A percentile compares a stretch with the other conserved stretches of the same genome.
phyloP scores from a whole-genome alignment of 2,888 invertebrate species.

The Drosophila affinis region DNA sequence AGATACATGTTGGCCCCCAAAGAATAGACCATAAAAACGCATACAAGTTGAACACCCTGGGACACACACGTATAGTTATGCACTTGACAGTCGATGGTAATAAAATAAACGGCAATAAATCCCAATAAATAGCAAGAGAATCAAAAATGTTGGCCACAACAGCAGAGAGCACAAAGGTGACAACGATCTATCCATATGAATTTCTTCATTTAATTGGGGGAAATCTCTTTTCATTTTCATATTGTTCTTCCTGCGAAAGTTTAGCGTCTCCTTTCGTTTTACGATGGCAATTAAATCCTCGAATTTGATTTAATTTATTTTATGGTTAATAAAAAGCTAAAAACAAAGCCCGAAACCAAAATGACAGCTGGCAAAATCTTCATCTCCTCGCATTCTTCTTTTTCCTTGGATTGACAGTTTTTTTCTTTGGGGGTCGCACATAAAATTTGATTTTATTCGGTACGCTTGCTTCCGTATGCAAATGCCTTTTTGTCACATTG shows the following conservation, averaged over 20 bases:
- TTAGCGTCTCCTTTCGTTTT: slow-evolving; percentile 48
- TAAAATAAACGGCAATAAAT: slow-evolving; percentile 49
- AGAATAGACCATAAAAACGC: slow-evolving; percentile 46
- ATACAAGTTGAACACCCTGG: slow-evolving; percentile 9
- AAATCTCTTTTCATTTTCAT: slow-evolving; percentile 1
- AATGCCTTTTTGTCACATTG: slow-evolving; percentile 70
- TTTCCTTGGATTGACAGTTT: slow-evolving; percentile 14
- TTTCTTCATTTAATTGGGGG: slow-evolving; percentile 8
- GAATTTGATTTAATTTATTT: slow-evolving; percentile 78
- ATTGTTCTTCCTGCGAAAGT: slow-evolving; percentile 8
- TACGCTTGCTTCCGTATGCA: slow-evolving; percentile 58
- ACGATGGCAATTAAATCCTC: slow-evolving; percentile 73
- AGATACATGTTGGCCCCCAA: slow-evolving; percentile 6
- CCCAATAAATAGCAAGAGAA: slow-evolving; percentile 21
- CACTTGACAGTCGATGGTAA: slow-evolving; percentile 51
- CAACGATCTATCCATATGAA: slow-evolving; percentile 4
- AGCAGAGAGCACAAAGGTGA: not conserved
- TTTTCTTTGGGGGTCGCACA: slow-evolving; percentile 45
- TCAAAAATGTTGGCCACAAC: slow-evolving; percentile 11
- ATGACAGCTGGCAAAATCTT: slow-evolving; percentile 33
- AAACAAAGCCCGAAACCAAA: slow-evolving; percentile 41
- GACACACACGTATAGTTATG: slow-evolving; percentile 37
- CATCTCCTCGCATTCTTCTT: not conserved
- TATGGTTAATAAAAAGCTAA: slow-evolving; percentile 71
- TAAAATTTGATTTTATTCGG: slow-evolving; percentile 71